Base-by-base conservation (phyloP, 2,888 invertebrate genomes). In the Gastrophysa polygoni region DNA sequence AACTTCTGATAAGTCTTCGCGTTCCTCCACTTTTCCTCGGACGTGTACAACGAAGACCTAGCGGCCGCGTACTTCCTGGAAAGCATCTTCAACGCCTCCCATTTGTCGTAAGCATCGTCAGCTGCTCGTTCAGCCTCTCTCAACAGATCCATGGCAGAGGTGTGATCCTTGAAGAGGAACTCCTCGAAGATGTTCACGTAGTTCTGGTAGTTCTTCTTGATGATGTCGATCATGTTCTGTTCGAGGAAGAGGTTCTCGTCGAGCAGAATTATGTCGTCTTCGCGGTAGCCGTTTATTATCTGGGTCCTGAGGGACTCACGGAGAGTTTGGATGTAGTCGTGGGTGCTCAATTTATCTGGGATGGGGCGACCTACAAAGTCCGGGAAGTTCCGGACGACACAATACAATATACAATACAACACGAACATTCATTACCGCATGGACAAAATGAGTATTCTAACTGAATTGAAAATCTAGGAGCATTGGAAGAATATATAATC, bases 1-100 rank as follows among this genome's bases (percentile, higher is more conserved):
- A 90, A 89, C 70, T 86, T 83, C 55, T 89, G 89, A 76, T 89
- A 89, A 77, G 87, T 85, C 75, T 87, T 88, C 58, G 85, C 85
- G 48, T 84, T 79, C 51, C 85, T 77, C 83, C 88, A 89, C 64
- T 83, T 83, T 71, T 88, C 89, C 71, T 89, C 88, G 60, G 88
- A 81, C 21, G 84, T 83, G 62, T 88, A 84, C 20, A 90, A 80
- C 3, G 75, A 71, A 0, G 79, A 80, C 50, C 82, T 80, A 17
- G 84, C 63, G 6, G 77, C 75, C 6, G 75, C 75, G 47, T 43
- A 78, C 49, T 79, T 77, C 66, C 78, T 79, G 0, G 85, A 83
- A 17, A 85, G 73, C 67, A 79, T 73, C 71, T 85, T 81, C 63
- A 84, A 79, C 63, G 84, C 83, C 32, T 75, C 74, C 61, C 78